Base-by-base conservation (phyloP, 2,888 invertebrate species). In the Octodonta nipae region DNA sequence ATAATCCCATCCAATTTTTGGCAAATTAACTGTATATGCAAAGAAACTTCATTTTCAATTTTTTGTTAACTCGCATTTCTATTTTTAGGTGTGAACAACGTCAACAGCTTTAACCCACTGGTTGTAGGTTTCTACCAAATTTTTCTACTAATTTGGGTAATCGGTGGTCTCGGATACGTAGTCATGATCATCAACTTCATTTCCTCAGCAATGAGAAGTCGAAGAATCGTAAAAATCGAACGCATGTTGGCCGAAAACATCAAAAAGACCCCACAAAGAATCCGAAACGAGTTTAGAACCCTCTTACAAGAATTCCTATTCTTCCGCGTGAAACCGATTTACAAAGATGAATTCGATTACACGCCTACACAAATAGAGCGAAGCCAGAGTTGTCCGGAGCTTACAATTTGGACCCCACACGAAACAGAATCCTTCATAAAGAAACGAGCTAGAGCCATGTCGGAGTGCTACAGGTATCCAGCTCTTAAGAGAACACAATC, bases 111-210 rank as follows among this genome's bases (percentile, higher is more conserved):
- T 22, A 70, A 68, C 34, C 73, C 74, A 7, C 47, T 65, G 2
- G 77, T 74, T 52, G 75, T 74, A 52, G 66, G 71, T 39, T 62
- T 78, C 2, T 91, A 91, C 63, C 77, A 88, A 60, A 71, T 80
- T 36, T 82, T 84, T 47, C 67, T 89, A 0, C 75, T 89, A 16
- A 60, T 82, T 14, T 91, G 91, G 91, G 85, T 91, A 32, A 84
- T 88, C 37, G 87, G 88, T 51, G 89, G 91, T 0, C 68, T 91
- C 40, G 89, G 89, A 1, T 91, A 91, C 58, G 72, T 88, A 26
- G 76, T 88, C 13, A 91, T 91, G 89, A 75, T 87, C 27, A 73
- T 87, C 45, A 82, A 83, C 2, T 87, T 86, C 52, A 83, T 88
- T 43, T 78, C 84, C 1, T 71, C 75, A 36, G 82, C 78, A 3